These are phyloP conservation scores for Phrynocephalus versicolor DNA, from an alignment of 2,113 vertebrate genomes.

Conservation along the genomic window DNA sequence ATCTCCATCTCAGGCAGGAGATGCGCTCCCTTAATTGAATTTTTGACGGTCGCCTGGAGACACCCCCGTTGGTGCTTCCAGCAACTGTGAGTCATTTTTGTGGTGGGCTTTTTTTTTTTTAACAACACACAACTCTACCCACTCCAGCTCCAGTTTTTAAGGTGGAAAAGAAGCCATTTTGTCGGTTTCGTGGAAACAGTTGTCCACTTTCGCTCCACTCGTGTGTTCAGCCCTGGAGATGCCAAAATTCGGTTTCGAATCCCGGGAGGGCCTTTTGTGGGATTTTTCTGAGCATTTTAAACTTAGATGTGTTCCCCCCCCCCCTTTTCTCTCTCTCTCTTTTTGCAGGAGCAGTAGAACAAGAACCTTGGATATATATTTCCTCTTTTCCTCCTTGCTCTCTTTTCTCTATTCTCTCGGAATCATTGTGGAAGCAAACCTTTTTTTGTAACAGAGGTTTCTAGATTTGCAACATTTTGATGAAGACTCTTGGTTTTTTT, in stretches of 20 bases:
- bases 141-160: too few relatives aligned
- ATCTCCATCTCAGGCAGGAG: too few relatives aligned
- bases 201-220: not conserved
- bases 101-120: too few relatives aligned
- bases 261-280: not conserved
- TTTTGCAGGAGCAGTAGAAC: conserved; percentile 92
- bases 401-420: conserved; percentile 62
- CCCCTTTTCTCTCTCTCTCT: not conserved
- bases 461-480: conserved; percentile 94
- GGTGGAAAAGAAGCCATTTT: too few relatives aligned
- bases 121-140: too few relatives aligned
- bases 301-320: not conserved
- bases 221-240: too few relatives aligned
- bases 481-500: conserved; percentile 88
- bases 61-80: too few relatives aligned
- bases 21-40: too few relatives aligned
- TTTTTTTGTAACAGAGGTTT: conserved; percentile 89
- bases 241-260: too few relatives aligned
- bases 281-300: not conserved
- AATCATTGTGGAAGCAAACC: conserved; percentile 84
- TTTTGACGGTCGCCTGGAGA: too few relatives aligned
- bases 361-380: conserved; percentile 44
- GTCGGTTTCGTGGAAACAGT: not conserved
- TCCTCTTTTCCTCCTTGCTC: not conserved
- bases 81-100: too few relatives aligned